Evolutionary conservation across 2,888 invertebrate species (phyloP), one percentile per base, ranked within the genome.

Genomic region (Lithosia quadra): DNA sequence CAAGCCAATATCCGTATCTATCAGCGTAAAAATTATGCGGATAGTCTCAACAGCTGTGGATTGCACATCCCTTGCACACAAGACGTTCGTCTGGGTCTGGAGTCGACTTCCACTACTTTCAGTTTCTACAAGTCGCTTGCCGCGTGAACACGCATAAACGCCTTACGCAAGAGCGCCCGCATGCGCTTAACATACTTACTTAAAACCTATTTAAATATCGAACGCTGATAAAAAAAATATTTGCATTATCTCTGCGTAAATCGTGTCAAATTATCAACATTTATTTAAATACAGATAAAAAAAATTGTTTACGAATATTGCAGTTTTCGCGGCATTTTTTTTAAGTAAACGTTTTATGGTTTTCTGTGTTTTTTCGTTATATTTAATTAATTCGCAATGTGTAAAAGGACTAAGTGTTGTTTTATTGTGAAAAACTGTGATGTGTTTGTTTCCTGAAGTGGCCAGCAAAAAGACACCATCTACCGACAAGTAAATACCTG

Each of bases 121-220:
- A 94, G 94, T 94, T 94, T 94, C 92, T 82, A 82, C 81, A 80
- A 85, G 84, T 84, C 83, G 81, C 83, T 87, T 84, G 89, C 80
- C 73, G 76, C 77, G 91, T 75, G 78, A 87, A 84, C 92, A 91
- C 94, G 92, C 88, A 81, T 86, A 55, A 83, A 74, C 78, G 83
- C 75, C 80, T 88, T 88, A 84, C 84, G 88, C 84, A 89, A 89
- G n/a, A n/a, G 83, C 83, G 80, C 86, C 88, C 84, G 84, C 92
- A 91, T 91, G 93, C 90, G 91, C 90, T 82, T 92, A 93, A 91
- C 93, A 93, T 81, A 92, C 91, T n/a, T n/a, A n/a, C n/a, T 88
- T 92, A 86, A 86, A 84, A 85, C 70, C 68, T 58, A 75, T 76
- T 75, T 73, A 63, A 68, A 75, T 74, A 73, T 77, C 75, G 76